Percentiles rank a stretch among this genome's conserved stretches.
Evolutionary conservation across 2,888 invertebrate genomes (phyloP).

Genomic region (Lycophotia porphyrea): DNA sequence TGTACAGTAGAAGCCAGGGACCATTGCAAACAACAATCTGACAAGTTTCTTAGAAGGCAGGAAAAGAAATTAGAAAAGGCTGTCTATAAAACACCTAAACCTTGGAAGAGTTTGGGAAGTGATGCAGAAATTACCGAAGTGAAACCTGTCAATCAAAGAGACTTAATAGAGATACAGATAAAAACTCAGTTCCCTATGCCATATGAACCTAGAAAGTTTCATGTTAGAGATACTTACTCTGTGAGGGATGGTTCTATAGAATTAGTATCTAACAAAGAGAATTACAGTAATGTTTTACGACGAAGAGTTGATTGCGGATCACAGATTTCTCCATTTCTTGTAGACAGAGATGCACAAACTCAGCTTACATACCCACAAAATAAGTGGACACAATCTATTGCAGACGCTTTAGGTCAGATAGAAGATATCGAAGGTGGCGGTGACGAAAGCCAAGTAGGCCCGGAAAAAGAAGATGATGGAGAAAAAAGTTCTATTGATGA

Average conservation of each 20-base stretch:
- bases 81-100: slow-evolving; percentile 88
- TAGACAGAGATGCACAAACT: slow-evolving; percentile 91
- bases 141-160: slow-evolving; percentile 87
- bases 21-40: slow-evolving; percentile 87
- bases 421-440: slow-evolving; percentile 77
- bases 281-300: slow-evolving; percentile 89
- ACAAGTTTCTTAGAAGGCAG: slow-evolving; percentile 89
- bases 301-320: slow-evolving; percentile 90
- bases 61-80: slow-evolving; percentile 90
- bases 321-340: slow-evolving; percentile 90
- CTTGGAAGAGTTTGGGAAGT: slow-evolving; percentile 92
- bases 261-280: slow-evolving; percentile 90
- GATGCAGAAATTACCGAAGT: slow-evolving; percentile 91
- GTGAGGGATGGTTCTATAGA: slow-evolving; percentile 93
- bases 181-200: slow-evolving; percentile 91
- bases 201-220: slow-evolving; percentile 86
- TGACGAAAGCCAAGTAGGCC: slow-evolving; percentile 70
- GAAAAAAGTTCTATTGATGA: slow-evolving; percentile 70
- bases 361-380: slow-evolving; percentile 92
- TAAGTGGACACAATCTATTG: slow-evolving; percentile 92
- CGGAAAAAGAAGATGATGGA: slow-evolving; percentile 63
- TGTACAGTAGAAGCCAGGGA: slow-evolving; percentile 90
- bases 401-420: slow-evolving; percentile 78
- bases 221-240: slow-evolving; percentile 89
- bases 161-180: slow-evolving; percentile 92